phyloP scores from a whole-genome alignment of 2,888 invertebrate species.

The Zaprionus bogoriensis region DNA sequence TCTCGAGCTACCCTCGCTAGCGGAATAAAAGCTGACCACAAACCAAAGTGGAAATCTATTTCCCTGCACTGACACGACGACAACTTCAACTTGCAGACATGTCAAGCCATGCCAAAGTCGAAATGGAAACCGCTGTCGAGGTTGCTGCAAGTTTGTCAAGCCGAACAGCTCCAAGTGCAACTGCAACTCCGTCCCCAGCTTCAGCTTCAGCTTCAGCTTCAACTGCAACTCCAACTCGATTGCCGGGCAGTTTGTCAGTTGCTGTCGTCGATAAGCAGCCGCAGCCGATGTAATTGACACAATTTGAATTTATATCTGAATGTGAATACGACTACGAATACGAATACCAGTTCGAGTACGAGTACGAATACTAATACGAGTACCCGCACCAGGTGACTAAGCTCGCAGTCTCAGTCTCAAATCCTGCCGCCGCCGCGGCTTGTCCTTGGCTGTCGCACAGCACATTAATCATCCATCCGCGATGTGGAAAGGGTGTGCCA shows the following conservation, averaged over 20 bases:
- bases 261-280: conserved; percentile 68
- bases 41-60: conserved; percentile 47
- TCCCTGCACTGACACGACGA: conserved; percentile 55
- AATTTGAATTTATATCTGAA: conserved; percentile 75
- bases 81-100: conserved; percentile 67
- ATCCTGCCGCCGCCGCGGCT: conserved; percentile 57
- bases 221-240: conserved; percentile 16
- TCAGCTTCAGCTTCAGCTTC: conserved; percentile 11
- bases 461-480: conserved; percentile 67
- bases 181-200: conserved; percentile 24
- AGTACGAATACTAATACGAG: conserved; percentile 9
- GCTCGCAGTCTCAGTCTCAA: too few species aligned
- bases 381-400: conserved; percentile 62
- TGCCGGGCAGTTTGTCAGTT: conserved; percentile 63
- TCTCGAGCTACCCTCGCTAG: conserved; percentile 27
- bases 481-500: too few species aligned
- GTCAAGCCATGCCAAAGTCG: conserved; percentile 55
- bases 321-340: conserved; percentile 7
- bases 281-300: conserved; percentile 75
- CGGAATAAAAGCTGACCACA: background rate
- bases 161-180: conserved; percentile 53
- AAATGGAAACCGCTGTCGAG: conserved; percentile 48
- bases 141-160: conserved; percentile 61
- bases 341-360: conserved; percentile 13
- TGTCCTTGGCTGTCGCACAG: conserved; percentile 74